Conservation (phyloP, 2,113 vertebrate species). For the Mandrillus leucophaeus region DNA sequence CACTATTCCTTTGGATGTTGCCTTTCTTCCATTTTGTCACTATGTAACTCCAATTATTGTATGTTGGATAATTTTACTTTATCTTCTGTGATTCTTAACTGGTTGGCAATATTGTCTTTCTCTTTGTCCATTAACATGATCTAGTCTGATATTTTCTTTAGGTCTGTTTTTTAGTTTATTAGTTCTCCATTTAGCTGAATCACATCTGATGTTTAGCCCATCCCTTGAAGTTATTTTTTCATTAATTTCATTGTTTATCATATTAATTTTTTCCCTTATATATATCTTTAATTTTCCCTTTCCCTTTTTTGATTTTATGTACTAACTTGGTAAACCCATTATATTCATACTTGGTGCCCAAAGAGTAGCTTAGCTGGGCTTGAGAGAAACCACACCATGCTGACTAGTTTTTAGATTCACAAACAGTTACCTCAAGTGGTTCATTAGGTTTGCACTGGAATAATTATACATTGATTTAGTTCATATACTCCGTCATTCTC, state of each 20-base stretch:
- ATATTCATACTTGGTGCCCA: not conserved
- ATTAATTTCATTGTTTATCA: not conserved
- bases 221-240: not conserved
- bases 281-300: not conserved
- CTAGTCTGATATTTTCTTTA: not conserved
- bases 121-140: not conserved
- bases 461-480: not conserved
- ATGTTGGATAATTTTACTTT: not conserved
- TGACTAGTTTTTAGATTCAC: not conserved
- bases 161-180: not conserved
- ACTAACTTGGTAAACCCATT: not conserved
- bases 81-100: not conserved
- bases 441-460: not conserved
- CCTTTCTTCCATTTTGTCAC: not conserved
- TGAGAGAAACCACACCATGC: not conserved
- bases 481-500: not conserved
- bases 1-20: not conserved
- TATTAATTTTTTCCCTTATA: not conserved
- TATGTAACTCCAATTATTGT: not conserved
- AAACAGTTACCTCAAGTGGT: not conserved
- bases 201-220: not conserved
- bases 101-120: not conserved
- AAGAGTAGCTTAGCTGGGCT: not conserved
- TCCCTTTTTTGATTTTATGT: not conserved
- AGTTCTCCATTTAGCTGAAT: not conserved